Base-by-base conservation (phyloP, 2,797 vertebrate species). In the Girardinus metallicus region DNA sequence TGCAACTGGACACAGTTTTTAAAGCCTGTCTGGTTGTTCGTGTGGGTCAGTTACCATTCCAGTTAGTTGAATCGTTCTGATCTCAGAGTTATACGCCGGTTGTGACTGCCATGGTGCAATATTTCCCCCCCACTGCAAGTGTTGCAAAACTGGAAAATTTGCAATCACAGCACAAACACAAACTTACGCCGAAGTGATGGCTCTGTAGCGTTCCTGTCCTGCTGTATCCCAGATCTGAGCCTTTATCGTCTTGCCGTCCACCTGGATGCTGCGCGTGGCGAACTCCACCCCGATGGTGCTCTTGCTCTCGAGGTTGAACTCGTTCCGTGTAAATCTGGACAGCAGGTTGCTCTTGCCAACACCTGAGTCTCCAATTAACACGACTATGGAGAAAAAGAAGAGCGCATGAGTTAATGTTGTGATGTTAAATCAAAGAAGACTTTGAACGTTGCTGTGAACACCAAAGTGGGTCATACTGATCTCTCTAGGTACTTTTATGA, bases 211-310 rank as follows among this genome's bases (percentile, higher is more conserved):
- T 85, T 99, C 98, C 93, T 99, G 98, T 36, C 98, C 98, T 0
- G 98, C 98, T 0, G 98, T 99, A 83, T 99, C 98, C 98, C 98
- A 99, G 95, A 99, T 99, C 96, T 99, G 98, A 0, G 98, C 98
- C 92, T 99, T 99, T 95, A 99, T 98, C 72, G 97, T 99, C 96
- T 99, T 99, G 85, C 97, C 95, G 4, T 99, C 98, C 93, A 99
- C 98, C 91, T 99, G 98, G 91, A 99, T 99, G 95, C 98, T 99
- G 86, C 98, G 96, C 3, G 98, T 99, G 86, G 98, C 98, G 3
- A 99, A 99, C 91, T 99, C 98, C 95, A 99, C 98, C 0, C 98
- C 98, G 5, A 99, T 99, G 86, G 98, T 99, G 94, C 98, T 99
- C 95, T 99, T 99, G 79, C 98, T 99, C 94, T 99, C 98, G 83